Percentiles rank a stretch among this genome's conserved stretches.
phyloP scores from a whole-genome alignment of 2,888 invertebrate genomes.

The Rhamnusium bicolor region DNA sequence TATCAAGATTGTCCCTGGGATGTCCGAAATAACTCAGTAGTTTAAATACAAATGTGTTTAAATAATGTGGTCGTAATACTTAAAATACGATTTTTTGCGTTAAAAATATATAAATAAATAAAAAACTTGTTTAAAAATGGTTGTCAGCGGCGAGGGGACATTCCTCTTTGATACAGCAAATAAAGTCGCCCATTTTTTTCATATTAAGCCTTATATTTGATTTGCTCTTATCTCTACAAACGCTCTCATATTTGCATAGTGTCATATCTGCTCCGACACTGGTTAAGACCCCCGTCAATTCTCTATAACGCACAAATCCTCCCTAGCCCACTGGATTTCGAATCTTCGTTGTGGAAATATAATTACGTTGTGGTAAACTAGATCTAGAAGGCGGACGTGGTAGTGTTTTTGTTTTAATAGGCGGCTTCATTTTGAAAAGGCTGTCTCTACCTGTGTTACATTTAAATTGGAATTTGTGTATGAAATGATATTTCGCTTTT shows the following conservation, averaged over 20 bases:
- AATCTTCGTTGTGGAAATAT: slow-evolving; percentile 16
- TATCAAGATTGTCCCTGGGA: too few relatives aligned
- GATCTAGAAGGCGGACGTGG: slow-evolving; percentile 28
- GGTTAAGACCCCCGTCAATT: not conserved
- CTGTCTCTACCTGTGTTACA: slow-evolving; percentile 14
- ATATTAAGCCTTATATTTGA: not conserved
- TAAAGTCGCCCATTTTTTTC: not conserved
- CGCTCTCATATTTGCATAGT: not conserved
- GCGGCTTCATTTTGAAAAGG: slow-evolving; percentile 10
- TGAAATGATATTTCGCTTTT: slow-evolving; percentile 1
- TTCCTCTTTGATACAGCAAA: too few relatives aligned
- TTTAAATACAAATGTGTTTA: too few relatives aligned
- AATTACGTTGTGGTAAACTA: slow-evolving; percentile 21
- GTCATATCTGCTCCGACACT: not conserved
- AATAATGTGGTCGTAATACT: too few relatives aligned
- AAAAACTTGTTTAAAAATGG: too few relatives aligned
- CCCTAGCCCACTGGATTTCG: slow-evolving; percentile 8
- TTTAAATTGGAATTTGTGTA: slow-evolving; percentile 16
- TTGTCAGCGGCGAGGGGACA: too few relatives aligned
- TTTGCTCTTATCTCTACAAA: not conserved
- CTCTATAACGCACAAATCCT: slow-evolving; percentile 23
- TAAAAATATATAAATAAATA: too few relatives aligned
- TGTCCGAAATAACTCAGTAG: too few relatives aligned
- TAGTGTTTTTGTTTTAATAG: slow-evolving; percentile 16
- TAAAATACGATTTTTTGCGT: too few relatives aligned